Evolutionary conservation across 2,113 vertebrate genomes (phyloP), one percentile per base, ranked within the genome.

Genomic region (Xerus inauris): DNA sequence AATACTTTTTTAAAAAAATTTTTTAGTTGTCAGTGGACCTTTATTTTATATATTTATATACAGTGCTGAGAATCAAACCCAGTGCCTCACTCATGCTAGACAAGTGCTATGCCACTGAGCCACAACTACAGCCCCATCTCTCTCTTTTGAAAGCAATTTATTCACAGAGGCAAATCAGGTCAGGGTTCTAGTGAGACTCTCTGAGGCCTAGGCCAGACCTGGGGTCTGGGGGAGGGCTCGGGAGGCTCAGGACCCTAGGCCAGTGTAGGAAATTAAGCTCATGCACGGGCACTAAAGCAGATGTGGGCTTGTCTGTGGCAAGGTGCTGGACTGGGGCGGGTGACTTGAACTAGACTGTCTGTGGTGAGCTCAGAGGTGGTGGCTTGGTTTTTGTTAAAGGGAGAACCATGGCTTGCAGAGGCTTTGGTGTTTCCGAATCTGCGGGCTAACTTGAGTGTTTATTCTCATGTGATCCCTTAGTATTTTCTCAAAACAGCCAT

Each of bases 271-370:
- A 62, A 11, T 17, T 6, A 80, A 59, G 38, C 81, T 71, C 2
- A 6, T n/a, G 73, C 22, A 20, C 1, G 3, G 42, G 54, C 24
- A 76, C 67, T 49, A n/a, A 81, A 54, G 16, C 4, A 24, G 6
- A 32, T 12, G 0, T 11, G 4, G 65, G 82, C 35, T 38, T 30
- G 20, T 35, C 49, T 22, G 2, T 2, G 51, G 57, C 28, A 51
- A 35, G 76, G 76, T 65, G 0, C 20, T 1, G 24, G 24, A 19
- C 6, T 0, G 26, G 1, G 77, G 10, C 3, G 0, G 47, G 57
- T 0, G 0, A 6, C 64, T 62, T 10, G 0, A 7, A 8, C 1
- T 0, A 42, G 62, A 12, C 14, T 30, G 24, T 19, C 32, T 32
- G 12, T 4, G 0, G 2, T 1, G 35, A 38, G 28, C 81, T 51